phyloP scores from a whole-genome alignment of 2,113 vertebrate genomes.

The Atrichornis clamosus region DNA sequence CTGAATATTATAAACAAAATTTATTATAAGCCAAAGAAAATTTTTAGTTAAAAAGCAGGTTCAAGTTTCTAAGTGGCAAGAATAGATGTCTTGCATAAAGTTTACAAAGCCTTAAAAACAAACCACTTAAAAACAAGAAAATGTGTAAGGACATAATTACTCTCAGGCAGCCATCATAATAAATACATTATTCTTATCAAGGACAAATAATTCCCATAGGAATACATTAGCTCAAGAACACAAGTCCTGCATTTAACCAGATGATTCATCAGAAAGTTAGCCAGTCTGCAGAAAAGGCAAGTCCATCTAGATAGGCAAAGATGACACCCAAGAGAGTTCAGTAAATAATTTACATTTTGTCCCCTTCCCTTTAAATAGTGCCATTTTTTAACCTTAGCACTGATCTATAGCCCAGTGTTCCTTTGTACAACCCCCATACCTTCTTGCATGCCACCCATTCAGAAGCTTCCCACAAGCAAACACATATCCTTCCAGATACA shows the following conservation, averaged over 20 bases:
- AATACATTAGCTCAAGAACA: background rate
- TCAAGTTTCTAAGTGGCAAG: background rate
- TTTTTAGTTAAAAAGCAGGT: background rate
- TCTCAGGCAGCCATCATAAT: background rate
- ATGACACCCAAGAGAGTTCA: background rate
- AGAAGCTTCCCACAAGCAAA: background rate
- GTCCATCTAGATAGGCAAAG: background rate
- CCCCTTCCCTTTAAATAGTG: background rate
- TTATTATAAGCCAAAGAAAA: background rate
- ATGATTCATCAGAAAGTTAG: slow-evolving; percentile 36
- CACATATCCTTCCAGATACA: background rate
- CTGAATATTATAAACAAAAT: background rate
- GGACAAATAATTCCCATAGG: background rate
- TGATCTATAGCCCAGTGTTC: background rate
- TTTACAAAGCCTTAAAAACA: background rate
- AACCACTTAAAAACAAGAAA: background rate
- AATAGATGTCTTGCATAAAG: background rate
- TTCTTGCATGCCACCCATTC: background rate
- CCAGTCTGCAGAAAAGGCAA: background rate
- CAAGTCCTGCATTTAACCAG: background rate
- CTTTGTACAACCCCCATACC: background rate
- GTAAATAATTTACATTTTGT: background rate
- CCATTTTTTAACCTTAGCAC: background rate
- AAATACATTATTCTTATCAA: background rate
- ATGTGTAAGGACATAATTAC: background rate